These are phyloP conservation scores for Eublepharis macularius DNA, from an alignment of 2,113 vertebrate species.

Conservation along the genomic window DNA sequence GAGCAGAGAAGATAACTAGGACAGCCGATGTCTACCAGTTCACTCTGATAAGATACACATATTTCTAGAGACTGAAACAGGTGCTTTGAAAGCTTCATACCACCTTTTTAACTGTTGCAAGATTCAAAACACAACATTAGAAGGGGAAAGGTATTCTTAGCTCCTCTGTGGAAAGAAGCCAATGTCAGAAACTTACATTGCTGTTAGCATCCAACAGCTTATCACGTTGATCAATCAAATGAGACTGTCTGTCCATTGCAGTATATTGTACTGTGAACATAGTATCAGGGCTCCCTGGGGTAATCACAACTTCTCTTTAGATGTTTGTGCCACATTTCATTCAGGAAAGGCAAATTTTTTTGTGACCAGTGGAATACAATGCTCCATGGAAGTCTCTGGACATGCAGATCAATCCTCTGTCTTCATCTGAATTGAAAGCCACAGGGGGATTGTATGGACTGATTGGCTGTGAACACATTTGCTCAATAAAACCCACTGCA, in stretches of 20 bases:
- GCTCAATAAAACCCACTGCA: constrained; percentile 21
- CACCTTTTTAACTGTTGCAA: not conserved
- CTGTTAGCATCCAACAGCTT: constrained; percentile 15
- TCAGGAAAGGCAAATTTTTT: constrained; percentile 40
- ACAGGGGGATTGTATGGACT: not conserved
- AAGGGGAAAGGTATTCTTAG: not conserved
- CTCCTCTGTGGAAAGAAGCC: not conserved
- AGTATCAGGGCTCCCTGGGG: not conserved
- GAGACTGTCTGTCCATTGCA: constrained; percentile 1
- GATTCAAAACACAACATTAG: not conserved
- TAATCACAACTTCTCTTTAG: constrained; percentile 38
- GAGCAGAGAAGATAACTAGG: not conserved
- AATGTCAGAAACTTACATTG: not conserved
- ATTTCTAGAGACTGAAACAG: not conserved
- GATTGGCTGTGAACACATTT: not conserved
- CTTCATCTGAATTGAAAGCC: constrained; percentile 16
- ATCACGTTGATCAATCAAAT: constrained; percentile 18
- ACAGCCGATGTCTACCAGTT: not conserved
- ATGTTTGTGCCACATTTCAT: constrained; percentile 21
- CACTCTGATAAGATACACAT: not conserved
- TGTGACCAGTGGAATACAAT: constrained; percentile 8
- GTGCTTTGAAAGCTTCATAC: not conserved
- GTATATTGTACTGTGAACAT: constrained; percentile 11
- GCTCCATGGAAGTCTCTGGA: not conserved
- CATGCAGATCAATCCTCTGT: not conserved